Base-by-base conservation (phyloP, 2,888 invertebrate species). In the Lepidocyrtinus sp. region DNA sequence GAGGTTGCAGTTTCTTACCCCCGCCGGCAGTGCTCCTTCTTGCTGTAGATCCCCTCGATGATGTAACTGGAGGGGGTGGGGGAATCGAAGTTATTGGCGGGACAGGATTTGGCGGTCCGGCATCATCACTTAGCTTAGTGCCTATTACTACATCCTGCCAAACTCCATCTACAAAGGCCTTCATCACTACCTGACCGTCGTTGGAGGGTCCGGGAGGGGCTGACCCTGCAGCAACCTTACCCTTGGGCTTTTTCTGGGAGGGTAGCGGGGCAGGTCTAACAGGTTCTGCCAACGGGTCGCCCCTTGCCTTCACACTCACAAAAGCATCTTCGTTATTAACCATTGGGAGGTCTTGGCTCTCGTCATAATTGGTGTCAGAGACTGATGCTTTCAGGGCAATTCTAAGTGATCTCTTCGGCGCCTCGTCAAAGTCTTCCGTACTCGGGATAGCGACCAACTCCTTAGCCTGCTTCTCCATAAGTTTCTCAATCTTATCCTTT, bases 61-160 rank as follows among this genome's bases (percentile, higher is more conserved):
- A n/a, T n/a, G 12, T 50, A 36, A 36, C 36, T 7, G 36, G 36
- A 7, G 36, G 36, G 12, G 36, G 36, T 36, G 36, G 36, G 5
- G 36, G 36, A 55, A 12, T 55, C 2, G 5, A n/a, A n/a, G 22
- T 9, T 2, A 61, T 22, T 5, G 61, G 61, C 17, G 61, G 55
- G 17, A 17, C 55, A 15, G 5, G 12, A 55, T 3, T n/a, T 3
- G 55, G 55, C 55, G 17, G n/a, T n/a, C 12, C 2, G 12, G 15
- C 62, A 26, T 80, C 70, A 17, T 50, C 59, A 5, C 17, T 36
- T 12, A 71, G 46, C 55, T 81, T 81, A 17, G 75, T 81, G 0
- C 80, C 80, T 17, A 81, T 81, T 1, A 81, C 72, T 0, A 81
- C 80, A 50, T 81, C 75, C 63, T 81, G 80, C 80, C 80, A 81